Evolutionary conservation across 2,888 invertebrate genomes (phyloP).

Genomic region (Polydrusus cervinus): DNA sequence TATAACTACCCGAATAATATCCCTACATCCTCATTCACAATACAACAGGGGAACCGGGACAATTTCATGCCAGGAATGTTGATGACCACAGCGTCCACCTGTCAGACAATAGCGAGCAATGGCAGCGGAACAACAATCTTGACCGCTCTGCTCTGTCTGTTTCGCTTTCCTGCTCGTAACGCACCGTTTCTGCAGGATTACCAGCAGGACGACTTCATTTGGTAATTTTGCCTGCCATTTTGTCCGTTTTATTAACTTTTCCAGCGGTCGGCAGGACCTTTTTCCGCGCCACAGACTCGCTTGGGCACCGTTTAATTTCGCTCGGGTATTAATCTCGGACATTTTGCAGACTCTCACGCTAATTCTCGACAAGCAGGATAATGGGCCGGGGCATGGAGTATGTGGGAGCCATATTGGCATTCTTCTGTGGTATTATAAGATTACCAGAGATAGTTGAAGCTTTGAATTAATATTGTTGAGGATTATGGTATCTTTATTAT

Average conservation of each 20-base stretch:
- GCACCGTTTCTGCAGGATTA: conserved; percentile 25
- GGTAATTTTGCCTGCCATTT: conserved; percentile 46
- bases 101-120: conserved; percentile 39
- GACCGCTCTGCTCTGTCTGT: conserved; percentile 58
- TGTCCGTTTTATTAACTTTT: conserved; percentile 54
- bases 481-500: no score
- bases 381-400: conserved; percentile 26
- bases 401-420: conserved; percentile 27
- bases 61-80: conserved; percentile 68
- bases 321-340: conserved; percentile 45
- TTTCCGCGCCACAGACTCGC: conserved; percentile 47
- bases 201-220: conserved; percentile 47
- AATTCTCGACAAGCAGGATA: conserved; percentile 41
- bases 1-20: not conserved
- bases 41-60: conserved; percentile 35
- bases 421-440: conserved; percentile 30
- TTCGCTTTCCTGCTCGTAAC: conserved; percentile 43
- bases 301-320: conserved; percentile 45
- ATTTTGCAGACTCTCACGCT: conserved; percentile 47
- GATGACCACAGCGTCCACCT: conserved; percentile 66
- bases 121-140: conserved; percentile 64
- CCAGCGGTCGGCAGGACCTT: conserved; percentile 41
- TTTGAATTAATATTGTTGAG: conserved; percentile 21
- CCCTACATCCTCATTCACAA: conserved; percentile 12
- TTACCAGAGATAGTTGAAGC: conserved; percentile 25